Conservation (phyloP, 2,888 invertebrate species). For the Pyrrhosoma nymphula region DNA sequence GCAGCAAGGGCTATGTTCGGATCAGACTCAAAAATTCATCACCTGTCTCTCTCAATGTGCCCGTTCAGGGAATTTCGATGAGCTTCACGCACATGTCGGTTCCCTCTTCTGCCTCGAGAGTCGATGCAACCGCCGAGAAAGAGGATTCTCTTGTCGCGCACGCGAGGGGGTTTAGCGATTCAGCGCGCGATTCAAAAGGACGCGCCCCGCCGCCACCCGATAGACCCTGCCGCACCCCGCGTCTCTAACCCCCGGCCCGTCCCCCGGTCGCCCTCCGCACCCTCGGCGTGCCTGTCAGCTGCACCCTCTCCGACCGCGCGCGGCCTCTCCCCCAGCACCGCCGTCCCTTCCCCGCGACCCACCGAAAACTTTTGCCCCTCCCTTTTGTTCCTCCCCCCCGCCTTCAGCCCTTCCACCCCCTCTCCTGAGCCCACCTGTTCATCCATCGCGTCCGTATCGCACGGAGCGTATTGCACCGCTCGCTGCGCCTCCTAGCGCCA, state of each 20-base stretch:
- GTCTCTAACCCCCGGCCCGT: neutral
- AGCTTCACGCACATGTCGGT: neutral
- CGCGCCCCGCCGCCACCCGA: neutral
- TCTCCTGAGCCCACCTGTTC: slow-evolving; percentile 6
- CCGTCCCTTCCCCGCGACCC: neutral
- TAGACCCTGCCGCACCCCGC: neutral
- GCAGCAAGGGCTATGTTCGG: neutral
- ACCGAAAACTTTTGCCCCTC: neutral
- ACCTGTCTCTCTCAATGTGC: neutral
- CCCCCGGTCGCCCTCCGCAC: neutral
- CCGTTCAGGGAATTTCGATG: neutral
- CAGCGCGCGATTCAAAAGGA: slow-evolving; percentile 7
- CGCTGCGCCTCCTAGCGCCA: slow-evolving; percentile 22
- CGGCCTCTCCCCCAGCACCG: neutral
- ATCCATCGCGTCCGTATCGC: slow-evolving; percentile 8
- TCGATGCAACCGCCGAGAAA: neutral
- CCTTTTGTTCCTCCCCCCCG: neutral
- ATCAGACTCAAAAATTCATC: neutral
- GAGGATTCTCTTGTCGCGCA: neutral
- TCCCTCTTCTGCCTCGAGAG: slow-evolving; percentile 9
- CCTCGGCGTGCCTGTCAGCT: neutral
- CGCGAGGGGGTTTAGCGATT: neutral
- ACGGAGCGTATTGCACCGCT: slow-evolving; percentile 5
- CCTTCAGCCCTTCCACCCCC: too few relatives aligned
- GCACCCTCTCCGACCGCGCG: neutral